Base-by-base conservation (phyloP, 2,888 invertebrate species). In the Eledona agricola region DNA sequence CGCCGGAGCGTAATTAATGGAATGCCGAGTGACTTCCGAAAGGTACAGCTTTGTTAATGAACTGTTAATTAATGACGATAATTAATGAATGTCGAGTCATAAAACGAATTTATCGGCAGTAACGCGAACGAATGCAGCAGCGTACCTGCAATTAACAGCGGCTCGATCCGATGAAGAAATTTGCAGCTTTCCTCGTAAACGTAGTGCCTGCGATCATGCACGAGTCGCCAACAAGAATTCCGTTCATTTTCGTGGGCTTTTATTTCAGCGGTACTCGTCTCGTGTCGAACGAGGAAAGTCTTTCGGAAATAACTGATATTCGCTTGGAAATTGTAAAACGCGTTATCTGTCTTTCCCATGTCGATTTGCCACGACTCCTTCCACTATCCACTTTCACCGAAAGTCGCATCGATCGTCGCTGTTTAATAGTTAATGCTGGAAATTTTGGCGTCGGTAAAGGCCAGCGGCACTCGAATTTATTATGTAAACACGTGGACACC, bases 1-100 rank as follows among this genome's bases (percentile, higher is more conserved):
- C 61, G 64, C 55, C 51, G 43, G 53, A 53, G 59, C 59, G 59
- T 64, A 57, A 62, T 59, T 63, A 61, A 58, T 58, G 38, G 55
- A 25, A 26, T 7, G 19, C 28, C 11, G 16, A 35, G 28, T 34
- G 32, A 45, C 37, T 35, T 47, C 20, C 28, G 37, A 47, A 47
- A 47, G 31, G 51, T 51, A 34, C 51, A 51, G 32, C 37, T 50
- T 45, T 51, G 31, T 29, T 51, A 51, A 51, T 51, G 38, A 45
- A 37, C 25, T 31, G 45, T 26, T 29, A 37, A 31, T 51, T 51
- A 43, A 51, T 31, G 37, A 11, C 31, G 13, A 11, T 51, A 51
- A 51, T 51, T 51, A 45, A 45, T 45, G 45, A 51, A 7, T 11
- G 40, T 28, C 31, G 31, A 7, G 34, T 34, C 34, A 45, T 45